Base-by-base conservation (phyloP, 2,113 vertebrate genomes). In the Thunnus maccoyii region DNA sequence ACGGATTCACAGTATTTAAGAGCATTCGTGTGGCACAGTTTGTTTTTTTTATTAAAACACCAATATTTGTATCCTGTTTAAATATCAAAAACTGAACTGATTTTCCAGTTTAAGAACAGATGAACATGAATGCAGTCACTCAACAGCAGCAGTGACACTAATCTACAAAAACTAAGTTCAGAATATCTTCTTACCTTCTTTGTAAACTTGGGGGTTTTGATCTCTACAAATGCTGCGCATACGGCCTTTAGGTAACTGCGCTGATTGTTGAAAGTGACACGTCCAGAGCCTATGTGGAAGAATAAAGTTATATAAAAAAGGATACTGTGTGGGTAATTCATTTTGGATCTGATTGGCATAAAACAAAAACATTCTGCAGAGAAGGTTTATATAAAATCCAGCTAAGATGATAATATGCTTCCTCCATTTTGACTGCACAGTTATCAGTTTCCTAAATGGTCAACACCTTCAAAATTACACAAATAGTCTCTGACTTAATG, bases 211-310 rank as follows among this genome's bases (percentile, higher is more conserved):
- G 98, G 97, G 0, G 98, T 99, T 95, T 99, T 99, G 84, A 99
- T 99, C 87, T 99, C 98, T 73, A 99, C 98, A 76, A 99, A 99
- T 0, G 98, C 98, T 80, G 98, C 98, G 0, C 96, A 97, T 62
- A 99, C 97, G 0, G 98, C 98, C 88, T 99, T 99, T 90, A 99
- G 94, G 76, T 99, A 99, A 93, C 98, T 99, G 77, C 96, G 97
- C 75, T 99, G 97, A 88, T 98, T 99, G 93, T 97, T 99, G 80
- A 99, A 99, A 79, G 98, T 99, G 89, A 99, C 98, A n/a, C 98
- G 97, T 58, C 99, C 98, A 76, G 99, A 99, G 57, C 99, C 98
- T 99, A 18, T 16, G 71, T 22, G 8, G 41, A 54, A 60, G 3
- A 47, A 16, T 27, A 36, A 30, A n/a, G 20, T 56, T 64, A 41